Base-by-base conservation (phyloP, 2,797 vertebrate genomes). In the Alcedo atthis region DNA sequence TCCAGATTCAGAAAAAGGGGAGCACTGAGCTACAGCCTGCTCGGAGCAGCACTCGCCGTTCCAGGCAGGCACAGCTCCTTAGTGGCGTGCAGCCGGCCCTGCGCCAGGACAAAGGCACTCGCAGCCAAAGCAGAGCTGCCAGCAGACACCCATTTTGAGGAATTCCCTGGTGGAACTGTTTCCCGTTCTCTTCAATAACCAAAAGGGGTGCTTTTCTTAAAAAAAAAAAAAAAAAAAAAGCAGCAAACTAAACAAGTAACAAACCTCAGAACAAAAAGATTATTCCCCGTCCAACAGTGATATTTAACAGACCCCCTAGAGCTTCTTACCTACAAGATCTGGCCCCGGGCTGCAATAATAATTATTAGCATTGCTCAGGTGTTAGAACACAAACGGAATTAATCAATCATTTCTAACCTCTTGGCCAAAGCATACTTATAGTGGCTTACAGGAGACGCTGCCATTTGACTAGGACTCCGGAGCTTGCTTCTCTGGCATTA, bases 11-110 rank as follows among this genome's bases (percentile, higher is more conserved):
- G 37, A 6, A 24, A 25, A 49, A 18, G 0, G n/a, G 30, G 4
- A 25, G 3, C 8, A 9, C 0, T 3, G 42, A 40, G 67, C 37
- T 0, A 2, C 1, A 4, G 55, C 59, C 37, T 2, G 1, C 4
- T 11, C 3, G 1, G 33, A 15, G 10, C 14, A 62, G 30, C 25
- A 7, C 33, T 35, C 12, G 26, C 25, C 19, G 8, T 21, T 26
- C 25, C 25, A 15, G 17, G 17, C 9, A 18, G 46, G 24, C 18
- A 35, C 32, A 33, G 57, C 63, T 24, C 5, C 61, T 14, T 20
- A 5, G 10, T 0, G 32, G 58, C 6, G 13, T 5, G 79, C 15
- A 1, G 37, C 45, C 2, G 20, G 54, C 55, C 9, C 55, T 2
- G 10, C 5, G 28, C 30, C 17, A 30, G 53, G 53, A 32, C n/a